A percentile compares a stretch with the other conserved stretches of the same genome.
These are phyloP conservation scores for Penaeus vannamei DNA, from an alignment of 1,140 invertebrate genomes.

Conservation along the genomic window DNA sequence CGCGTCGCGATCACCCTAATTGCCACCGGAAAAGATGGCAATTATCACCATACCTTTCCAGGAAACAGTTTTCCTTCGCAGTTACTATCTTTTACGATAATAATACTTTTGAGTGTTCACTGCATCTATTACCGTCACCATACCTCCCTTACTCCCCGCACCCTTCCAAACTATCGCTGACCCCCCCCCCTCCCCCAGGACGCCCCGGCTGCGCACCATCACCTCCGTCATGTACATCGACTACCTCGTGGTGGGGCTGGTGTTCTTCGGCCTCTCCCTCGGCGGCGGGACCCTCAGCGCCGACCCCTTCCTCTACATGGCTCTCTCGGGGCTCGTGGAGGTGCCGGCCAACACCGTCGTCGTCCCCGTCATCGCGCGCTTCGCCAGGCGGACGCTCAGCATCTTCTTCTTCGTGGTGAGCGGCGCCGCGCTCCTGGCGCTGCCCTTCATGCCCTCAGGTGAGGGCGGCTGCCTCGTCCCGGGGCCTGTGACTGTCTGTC, in stretches of 20 bases:
- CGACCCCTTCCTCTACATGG: constrained; percentile 83
- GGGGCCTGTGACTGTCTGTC: too few species aligned
- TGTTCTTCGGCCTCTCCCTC: constrained; percentile 87
- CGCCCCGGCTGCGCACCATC: constrained; percentile 80
- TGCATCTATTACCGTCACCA: too few species aligned
- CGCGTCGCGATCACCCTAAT: too few species aligned
- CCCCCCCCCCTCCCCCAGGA: constrained; percentile 70
- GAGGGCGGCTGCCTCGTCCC: too few species aligned
- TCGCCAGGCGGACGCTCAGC: constrained; percentile 80
- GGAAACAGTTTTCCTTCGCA: too few species aligned
- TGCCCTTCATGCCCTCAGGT: constrained; percentile 2
- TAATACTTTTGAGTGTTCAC: too few species aligned
- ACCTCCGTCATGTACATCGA: constrained; percentile 83
- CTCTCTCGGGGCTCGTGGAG: constrained; percentile 83
- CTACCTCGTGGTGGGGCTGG: constrained; percentile 82
- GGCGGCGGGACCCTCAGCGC: constrained; percentile 82
- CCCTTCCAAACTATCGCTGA: too few species aligned
- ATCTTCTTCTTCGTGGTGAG: constrained; percentile 29
- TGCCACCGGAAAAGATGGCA: too few species aligned
- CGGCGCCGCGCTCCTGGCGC: background rate
- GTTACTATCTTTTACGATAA: too few species aligned
- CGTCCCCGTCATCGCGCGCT: constrained; percentile 81
- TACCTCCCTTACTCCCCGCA: too few species aligned
- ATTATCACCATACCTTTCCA: too few species aligned
- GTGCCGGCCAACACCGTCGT: constrained; percentile 81